phyloP scores from a whole-genome alignment of 2,888 invertebrate genomes.

The Amitus sp. region DNA sequence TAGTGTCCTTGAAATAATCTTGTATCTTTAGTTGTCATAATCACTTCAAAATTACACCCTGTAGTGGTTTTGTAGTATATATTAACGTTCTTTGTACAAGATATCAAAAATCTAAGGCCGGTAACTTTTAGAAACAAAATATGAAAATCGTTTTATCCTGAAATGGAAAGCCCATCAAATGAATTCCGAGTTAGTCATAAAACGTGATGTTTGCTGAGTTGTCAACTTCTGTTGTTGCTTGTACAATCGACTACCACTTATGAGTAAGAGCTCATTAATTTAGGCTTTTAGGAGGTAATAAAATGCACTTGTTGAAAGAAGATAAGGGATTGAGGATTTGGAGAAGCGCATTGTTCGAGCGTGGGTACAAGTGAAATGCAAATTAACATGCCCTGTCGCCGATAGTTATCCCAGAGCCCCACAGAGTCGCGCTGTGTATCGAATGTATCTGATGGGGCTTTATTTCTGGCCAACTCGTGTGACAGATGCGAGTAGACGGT shows the following conservation, averaged over 20 bases:
- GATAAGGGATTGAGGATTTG: not conserved
- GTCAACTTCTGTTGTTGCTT: no score
- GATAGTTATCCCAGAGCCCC: conserved; percentile 2
- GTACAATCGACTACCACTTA: no score
- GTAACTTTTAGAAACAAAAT: no score
- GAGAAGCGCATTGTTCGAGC: not conserved
- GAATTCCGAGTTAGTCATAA: no score
- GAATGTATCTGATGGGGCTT: conserved; percentile 23
- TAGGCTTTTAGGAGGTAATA: not conserved
- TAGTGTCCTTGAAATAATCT: not conserved
- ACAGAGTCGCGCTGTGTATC: not conserved
- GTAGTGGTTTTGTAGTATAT: no score
- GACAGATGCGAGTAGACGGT: conserved; percentile 52
- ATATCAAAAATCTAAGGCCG: no score
- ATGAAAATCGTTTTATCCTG: no score
- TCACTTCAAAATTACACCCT: no score
- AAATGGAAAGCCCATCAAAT: not conserved
- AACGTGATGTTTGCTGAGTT: no score
- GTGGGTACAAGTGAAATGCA: conserved; percentile 7
- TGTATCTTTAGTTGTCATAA: no score
- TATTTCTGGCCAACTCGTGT: conserved; percentile 26
- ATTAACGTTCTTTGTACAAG: no score
- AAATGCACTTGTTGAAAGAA: not conserved
- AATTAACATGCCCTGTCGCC: conserved; percentile 7
- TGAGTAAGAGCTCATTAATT: no score